Base-by-base conservation (phyloP, 1,140 invertebrate species). In the Trypoxylus dichotomus region DNA sequence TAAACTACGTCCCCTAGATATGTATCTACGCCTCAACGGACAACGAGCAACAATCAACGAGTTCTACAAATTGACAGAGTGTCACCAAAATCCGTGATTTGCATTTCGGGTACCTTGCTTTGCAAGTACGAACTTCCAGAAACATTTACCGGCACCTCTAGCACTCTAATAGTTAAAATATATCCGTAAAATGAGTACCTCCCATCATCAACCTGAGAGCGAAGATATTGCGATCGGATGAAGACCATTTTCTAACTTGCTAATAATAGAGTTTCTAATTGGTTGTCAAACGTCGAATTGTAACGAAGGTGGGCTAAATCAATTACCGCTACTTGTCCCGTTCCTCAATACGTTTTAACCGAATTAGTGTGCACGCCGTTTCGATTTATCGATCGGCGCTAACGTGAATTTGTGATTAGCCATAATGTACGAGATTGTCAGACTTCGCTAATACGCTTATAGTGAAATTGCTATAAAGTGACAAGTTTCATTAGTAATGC, bases 331-430 rank as follows among this genome's bases (percentile, higher is more conserved):
- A 29, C 60, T 68, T 68, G 60, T 68, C 60, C 11, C 60, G 24
- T 68, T 68, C 24, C 60, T 68, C 60, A 68, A 68, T 54, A 54
- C 47, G n/a, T 68, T 68, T 68, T 68, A 68, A 68, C 24, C 6
- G 27, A 68, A 68, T 68, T 68, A 29, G 11, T 29, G 60, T 68
- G 5, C 27, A 68, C 58, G 21, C 8, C 19, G 24, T 15, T 68
- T 68, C 21, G 27, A 24, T 25, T 68, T 68, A 68, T 68, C 60
- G 60, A 68, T 27, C 21, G 27, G 1, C 1, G 47, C n/a, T 13
- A 54, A 54, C 47, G 47, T 54, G 15, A 54, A 54, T 54, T 54
- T 54, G 47, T 15, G n/a, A 19, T n/a, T 54, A n/a, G 19, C 15
- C 19, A 15, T 15, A 54, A 54, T 54, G 19, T 19, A 15, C 15